Percentiles rank a stretch among this genome's conserved stretches.
Evolutionary conservation across 2,113 vertebrate species (phyloP).

Genomic region (Romanogobio albipinnatus): DNA sequence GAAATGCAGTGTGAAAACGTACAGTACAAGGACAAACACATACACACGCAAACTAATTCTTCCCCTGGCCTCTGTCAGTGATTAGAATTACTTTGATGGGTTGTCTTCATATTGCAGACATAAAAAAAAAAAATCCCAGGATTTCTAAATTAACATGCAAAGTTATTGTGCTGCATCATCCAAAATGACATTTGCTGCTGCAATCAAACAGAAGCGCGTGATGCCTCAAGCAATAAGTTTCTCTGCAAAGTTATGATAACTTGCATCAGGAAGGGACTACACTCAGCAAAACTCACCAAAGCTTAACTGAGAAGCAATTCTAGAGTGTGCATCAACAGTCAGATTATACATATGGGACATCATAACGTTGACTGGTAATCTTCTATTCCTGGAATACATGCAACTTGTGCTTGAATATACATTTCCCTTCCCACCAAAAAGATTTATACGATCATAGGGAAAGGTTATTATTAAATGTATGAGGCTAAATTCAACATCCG

Average conservation of each 20-base stretch:
- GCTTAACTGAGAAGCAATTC: slow-evolving; percentile 72
- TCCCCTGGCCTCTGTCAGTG: slow-evolving; percentile 22
- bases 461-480: slow-evolving; percentile 66
- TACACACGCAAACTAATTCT: slow-evolving; percentile 17
- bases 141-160: slow-evolving; percentile 10
- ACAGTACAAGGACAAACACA: slow-evolving; percentile 58
- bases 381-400: slow-evolving; percentile 44
- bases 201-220: slow-evolving; percentile 70
- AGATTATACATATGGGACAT: slow-evolving; percentile 68
- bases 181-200: slow-evolving; percentile 62
- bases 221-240: slow-evolving; percentile 60
- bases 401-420: slow-evolving; percentile 51
- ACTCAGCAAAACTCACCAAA: slow-evolving; percentile 68
- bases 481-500: slow-evolving; percentile 67
- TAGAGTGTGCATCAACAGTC: slow-evolving; percentile 69
- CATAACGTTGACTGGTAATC: slow-evolving; percentile 61
- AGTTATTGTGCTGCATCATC: slow-evolving; percentile 24
- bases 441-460: slow-evolving; percentile 65
- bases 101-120: slow-evolving; percentile 7
- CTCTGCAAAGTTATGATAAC: slow-evolving; percentile 68
- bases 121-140: background rate
- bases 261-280: slow-evolving; percentile 68
- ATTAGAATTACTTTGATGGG: slow-evolving; percentile 19
- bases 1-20: background rate
- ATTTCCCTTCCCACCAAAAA: slow-evolving; percentile 57